phyloP scores from a whole-genome alignment of 1,140 invertebrate genomes.

The Lordiphosa mommai region DNA sequence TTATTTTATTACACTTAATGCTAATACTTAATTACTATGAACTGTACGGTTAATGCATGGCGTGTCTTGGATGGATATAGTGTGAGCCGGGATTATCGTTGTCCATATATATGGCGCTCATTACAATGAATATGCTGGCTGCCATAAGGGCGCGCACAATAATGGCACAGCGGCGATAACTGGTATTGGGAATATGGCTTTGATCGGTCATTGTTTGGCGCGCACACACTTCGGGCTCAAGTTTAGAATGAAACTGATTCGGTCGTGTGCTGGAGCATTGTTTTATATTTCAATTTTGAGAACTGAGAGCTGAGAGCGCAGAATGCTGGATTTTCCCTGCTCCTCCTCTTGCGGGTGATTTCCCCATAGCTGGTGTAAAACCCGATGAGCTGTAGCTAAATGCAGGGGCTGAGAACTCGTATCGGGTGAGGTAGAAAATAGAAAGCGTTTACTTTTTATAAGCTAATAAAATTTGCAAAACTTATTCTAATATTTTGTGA shows the following conservation, averaged over 20 bases:
- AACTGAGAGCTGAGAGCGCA: neutral
- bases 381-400: no score
- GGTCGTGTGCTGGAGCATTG: neutral
- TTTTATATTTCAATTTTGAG: constrained; percentile 1
- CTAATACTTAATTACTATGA: neutral
- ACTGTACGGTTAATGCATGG: constrained; percentile 29
- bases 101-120: constrained; percentile 43
- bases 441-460: no score
- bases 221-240: neutral
- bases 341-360: neutral
- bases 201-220: constrained; percentile 15
- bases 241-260: neutral
- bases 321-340: no score
- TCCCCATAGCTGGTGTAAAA: neutral
- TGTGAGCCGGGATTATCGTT: constrained; percentile 43
- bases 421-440: no score
- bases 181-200: neutral
- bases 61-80: constrained; percentile 47
- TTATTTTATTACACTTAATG: neutral
- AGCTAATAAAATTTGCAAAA: no score
- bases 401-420: constrained; percentile 13
- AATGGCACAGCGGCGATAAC: neutral
- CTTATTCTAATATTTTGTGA: neutral
- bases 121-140: constrained; percentile 40
- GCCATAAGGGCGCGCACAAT: constrained; percentile 17